These are phyloP conservation scores for Chaunax sp. DNA, from an alignment of 2,797 vertebrate genomes.

Conservation along the genomic window DNA sequence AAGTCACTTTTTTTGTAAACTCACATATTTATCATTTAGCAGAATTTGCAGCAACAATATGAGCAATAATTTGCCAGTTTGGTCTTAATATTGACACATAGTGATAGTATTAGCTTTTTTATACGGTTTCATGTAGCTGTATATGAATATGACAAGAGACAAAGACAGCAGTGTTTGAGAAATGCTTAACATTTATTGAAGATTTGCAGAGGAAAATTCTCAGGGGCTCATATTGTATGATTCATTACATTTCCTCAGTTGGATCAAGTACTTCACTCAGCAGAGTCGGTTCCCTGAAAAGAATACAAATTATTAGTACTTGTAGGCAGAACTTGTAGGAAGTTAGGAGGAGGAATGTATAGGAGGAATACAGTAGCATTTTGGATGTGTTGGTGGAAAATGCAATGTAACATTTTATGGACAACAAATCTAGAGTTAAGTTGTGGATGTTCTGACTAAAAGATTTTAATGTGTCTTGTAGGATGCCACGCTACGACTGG, in stretches of 20 bases:
- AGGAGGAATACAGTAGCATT: not conserved
- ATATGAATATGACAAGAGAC: not conserved
- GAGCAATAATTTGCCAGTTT: not conserved
- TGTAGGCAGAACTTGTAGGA: not conserved
- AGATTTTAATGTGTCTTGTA: too few species aligned
- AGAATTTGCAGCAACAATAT: not conserved
- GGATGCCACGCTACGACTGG: too few species aligned
- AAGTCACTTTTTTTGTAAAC: too few species aligned
- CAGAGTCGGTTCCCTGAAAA: conserved; percentile 69
- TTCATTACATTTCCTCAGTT: not conserved
- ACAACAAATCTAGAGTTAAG: too few species aligned
- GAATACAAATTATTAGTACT: conserved; percentile 14
- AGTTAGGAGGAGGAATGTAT: too few species aligned
- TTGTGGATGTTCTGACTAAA: too few species aligned
- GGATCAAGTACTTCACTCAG: conserved; percentile 55
- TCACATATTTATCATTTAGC: too few species aligned
- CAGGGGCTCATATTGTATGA: conserved; percentile 59
- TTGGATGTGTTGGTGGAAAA: not conserved
- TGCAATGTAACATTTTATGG: not conserved
- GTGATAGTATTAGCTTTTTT: not conserved
- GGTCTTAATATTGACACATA: not conserved
- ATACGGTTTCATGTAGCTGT: not conserved
- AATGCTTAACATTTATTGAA: conserved; percentile 52
- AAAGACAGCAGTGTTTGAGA: not conserved
- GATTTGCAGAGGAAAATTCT: conserved; percentile 32